Evolutionary conservation across 2,888 invertebrate genomes (phyloP), one percentile per base, ranked within the genome.

Genomic region (Plebejus argus): DNA sequence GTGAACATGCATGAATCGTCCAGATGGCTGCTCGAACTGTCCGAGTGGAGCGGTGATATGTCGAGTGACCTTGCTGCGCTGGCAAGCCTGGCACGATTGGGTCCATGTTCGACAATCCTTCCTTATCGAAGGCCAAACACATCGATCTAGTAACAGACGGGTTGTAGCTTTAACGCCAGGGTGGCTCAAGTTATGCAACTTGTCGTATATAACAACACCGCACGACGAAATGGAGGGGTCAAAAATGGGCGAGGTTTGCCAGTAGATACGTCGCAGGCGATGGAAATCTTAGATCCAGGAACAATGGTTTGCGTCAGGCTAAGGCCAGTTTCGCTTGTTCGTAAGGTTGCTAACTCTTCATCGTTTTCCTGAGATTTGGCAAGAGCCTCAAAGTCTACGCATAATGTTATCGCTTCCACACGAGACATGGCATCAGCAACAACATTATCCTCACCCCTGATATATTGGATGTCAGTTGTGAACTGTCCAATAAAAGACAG

Each of bases 81-180:
- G 90, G 70, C 89, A 90, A 0, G 78, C 71, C 0, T 82, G 56
- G 76, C 88, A 89, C 1, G 76, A n/a, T 0, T 81, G 82, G 0
- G 84, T 81, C 88, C 87, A 90, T 0, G 45, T 33, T 0, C 81
- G 76, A 58, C 82, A 84, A 76, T 90, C 87, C 10, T 79, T 80
- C 0, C 0, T 23, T 15, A 90, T 83, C 1, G 76, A 76, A 0
- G 87, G 87, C 89, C 89, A 90, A 0, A 90, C 86, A 66, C 82
- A 90, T 0, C 86, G 83, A 28, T 84, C 77, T 0, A 83, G 70
- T 3, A 90, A 79, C 3, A 89, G 70, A 0, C 80, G 79, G 2
- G 39, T 56, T 8, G 82, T 72, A 33, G 80, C 79, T 33, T 76
- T 66, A 1, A 72, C 79, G 33, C 82, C 81, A 6, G 82, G 82